phyloP scores from a whole-genome alignment of 2,797 vertebrate genomes.

The Peromyscus aztecus region DNA sequence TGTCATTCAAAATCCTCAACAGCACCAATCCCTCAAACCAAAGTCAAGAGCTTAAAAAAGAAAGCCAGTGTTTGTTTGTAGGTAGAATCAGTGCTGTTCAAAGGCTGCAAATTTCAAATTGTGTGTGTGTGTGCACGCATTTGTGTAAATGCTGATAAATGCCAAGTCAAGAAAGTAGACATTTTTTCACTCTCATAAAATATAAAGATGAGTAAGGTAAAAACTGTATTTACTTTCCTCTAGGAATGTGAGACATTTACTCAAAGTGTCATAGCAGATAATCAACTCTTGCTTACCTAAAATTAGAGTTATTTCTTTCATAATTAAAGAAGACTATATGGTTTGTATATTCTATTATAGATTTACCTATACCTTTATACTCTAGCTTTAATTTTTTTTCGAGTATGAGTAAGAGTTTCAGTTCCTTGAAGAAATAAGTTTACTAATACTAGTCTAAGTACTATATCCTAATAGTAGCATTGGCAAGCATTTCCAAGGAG shows the following conservation, averaged over 20 bases:
- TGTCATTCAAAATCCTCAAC: conserved; percentile 10
- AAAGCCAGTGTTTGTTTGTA: conserved; percentile 27
- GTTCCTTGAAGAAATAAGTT: neutral
- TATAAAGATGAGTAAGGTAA: neutral
- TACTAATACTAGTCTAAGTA: neutral
- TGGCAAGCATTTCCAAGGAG: conserved; percentile 14
- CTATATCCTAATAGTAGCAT: neutral
- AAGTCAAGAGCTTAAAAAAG: neutral
- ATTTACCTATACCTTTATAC: neutral
- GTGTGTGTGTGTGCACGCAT: neutral
- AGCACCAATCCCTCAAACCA: neutral
- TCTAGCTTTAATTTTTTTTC: conserved; percentile 1
- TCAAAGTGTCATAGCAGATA: conserved; percentile 41
- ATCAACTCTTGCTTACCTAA: conserved; percentile 41
- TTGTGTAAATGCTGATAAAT: neutral
- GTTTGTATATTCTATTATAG: neutral
- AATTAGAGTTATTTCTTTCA: conserved; percentile 17
- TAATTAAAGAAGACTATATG: neutral
- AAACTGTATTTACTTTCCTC: neutral
- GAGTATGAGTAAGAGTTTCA: conserved; percentile 44
- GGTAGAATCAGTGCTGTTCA: conserved; percentile 5
- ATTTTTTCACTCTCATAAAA: neutral
- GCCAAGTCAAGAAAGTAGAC: neutral
- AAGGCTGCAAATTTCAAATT: conserved; percentile 4
- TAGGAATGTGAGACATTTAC: neutral